Base-by-base conservation (phyloP, 35 echinoderm and acorn worm species). In the Patiria miniata region DNA sequence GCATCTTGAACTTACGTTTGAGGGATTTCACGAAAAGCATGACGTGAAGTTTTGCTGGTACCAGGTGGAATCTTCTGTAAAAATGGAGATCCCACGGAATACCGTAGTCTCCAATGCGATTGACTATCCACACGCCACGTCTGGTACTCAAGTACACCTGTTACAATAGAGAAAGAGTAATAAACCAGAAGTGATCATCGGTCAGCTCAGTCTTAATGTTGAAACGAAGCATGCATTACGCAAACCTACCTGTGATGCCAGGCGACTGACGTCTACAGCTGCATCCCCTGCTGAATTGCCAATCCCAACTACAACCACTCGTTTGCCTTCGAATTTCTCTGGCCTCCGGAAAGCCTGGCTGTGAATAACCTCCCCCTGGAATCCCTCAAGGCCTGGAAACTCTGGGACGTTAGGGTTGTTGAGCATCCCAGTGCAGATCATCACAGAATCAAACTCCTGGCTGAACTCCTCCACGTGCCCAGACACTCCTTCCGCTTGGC, bases 271-370 rank as follows among this genome's bases (percentile, higher is more conserved):
- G 38, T 96, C 90, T 10, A 84, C 81, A 9, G 94, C 90, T 17
- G 89, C 90, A 68, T 96, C 94, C 36, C 94, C 94, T 59, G 94
- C 94, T 16, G 94, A 96, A 39, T 96, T 85, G 36, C 85, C 77
- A 51, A 96, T 22, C 12, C 94, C 94, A 33, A 96, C 81, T 26
- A 96, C 90, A 1, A 96, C 68, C 3, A 92, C 94, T 28, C 33
- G 86, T 32, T 92, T 85, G 61, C 81, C 77, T 29, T 16, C 84
- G 58, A 89, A 96, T 8, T 73, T 23, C 23, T 85, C 68, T 77
- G 80, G 59, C 7, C 32, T 83, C 37, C 94, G 77, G 65, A 51
- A 96, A 50, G 69, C 44, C 38, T 86, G 86, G 55, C 90, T 93
- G 69, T 96, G 94, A 1, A 86, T 16, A 55, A 92, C 93, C 34